These are phyloP conservation scores for Paradisaea rubra DNA, from an alignment of 2,113 vertebrate genomes.

Conservation along the genomic window DNA sequence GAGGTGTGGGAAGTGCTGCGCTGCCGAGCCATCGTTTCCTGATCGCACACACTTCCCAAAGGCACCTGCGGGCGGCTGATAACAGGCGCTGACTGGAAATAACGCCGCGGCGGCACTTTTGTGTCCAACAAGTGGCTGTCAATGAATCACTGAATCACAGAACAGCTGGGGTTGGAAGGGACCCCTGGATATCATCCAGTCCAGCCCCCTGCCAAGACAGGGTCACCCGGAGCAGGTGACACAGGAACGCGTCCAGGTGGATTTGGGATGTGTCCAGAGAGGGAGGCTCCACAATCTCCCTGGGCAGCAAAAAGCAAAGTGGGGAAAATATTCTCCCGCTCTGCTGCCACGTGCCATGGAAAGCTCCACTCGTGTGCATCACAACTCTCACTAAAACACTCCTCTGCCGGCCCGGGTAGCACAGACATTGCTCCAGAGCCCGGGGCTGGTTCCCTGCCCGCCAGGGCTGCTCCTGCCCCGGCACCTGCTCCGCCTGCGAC, in stretches of 20 bases:
- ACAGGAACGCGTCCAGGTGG: not conserved
- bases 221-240: not conserved
- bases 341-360: accelerated
- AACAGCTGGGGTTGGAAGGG: not conserved
- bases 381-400: not conserved
- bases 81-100: not conserved
- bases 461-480: not conserved
- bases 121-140: not conserved
- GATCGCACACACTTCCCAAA: not conserved
- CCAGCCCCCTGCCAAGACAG: not conserved
- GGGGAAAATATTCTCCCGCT: accelerated
- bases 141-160: not conserved
- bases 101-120: accelerated
- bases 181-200: not conserved
- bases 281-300: not conserved
- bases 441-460: not conserved
- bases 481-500: not conserved
- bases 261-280: not conserved
- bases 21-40: not conserved
- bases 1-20: not conserved
- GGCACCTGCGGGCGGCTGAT: not conserved
- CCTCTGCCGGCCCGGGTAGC: accelerated
- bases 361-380: too few relatives aligned
- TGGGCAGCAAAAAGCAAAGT: accelerated
- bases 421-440: not conserved